phyloP scores from a whole-genome alignment of 1,140 invertebrate genomes.

The Polypedilum vanderplanki region DNA sequence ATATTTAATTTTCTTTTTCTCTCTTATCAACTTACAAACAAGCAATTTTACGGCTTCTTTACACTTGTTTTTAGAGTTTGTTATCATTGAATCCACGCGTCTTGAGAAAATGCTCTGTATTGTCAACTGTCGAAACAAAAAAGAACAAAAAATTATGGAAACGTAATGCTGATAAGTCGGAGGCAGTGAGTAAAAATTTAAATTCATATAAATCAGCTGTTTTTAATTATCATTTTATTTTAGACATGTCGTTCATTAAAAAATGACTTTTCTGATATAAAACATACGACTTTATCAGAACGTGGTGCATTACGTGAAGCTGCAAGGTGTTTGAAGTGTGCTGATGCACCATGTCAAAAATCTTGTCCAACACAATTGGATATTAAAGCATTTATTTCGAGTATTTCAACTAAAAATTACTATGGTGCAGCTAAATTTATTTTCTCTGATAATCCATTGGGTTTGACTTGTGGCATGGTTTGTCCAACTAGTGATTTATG shows the following conservation, averaged over 20 bases:
- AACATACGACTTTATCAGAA: constrained; percentile 94
- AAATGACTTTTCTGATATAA: constrained; percentile 95
- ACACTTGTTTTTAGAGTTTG: constrained; percentile 62
- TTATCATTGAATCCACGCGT: constrained; percentile 78
- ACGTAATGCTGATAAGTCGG: constrained; percentile 78
- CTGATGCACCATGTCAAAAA: constrained; percentile 97
- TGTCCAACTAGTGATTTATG: constrained; percentile 97
- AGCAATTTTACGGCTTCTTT: not conserved
- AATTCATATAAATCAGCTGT: constrained; percentile 1
- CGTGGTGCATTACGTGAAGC: constrained; percentile 87
- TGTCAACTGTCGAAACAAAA: constrained; percentile 79
- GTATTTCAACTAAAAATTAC: constrained; percentile 96
- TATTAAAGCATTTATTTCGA: constrained; percentile 93
- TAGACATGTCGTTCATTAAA: constrained; percentile 44
- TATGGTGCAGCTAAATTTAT: constrained; percentile 97
- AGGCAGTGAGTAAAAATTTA: constrained; percentile 57
- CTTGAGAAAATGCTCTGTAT: constrained; percentile 61
- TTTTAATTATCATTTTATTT: too few species aligned
- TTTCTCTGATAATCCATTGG: constrained; percentile 94
- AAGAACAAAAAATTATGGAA: constrained; percentile 91
- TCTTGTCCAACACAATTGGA: constrained; percentile 96
- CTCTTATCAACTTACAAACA: not conserved
- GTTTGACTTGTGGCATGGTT: constrained; percentile 97
- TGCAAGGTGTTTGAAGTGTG: constrained; percentile 89
- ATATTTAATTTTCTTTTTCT: not conserved